Conservation (phyloP, 2,888 invertebrate genomes). For the Nesidiocoris tenuis region DNA sequence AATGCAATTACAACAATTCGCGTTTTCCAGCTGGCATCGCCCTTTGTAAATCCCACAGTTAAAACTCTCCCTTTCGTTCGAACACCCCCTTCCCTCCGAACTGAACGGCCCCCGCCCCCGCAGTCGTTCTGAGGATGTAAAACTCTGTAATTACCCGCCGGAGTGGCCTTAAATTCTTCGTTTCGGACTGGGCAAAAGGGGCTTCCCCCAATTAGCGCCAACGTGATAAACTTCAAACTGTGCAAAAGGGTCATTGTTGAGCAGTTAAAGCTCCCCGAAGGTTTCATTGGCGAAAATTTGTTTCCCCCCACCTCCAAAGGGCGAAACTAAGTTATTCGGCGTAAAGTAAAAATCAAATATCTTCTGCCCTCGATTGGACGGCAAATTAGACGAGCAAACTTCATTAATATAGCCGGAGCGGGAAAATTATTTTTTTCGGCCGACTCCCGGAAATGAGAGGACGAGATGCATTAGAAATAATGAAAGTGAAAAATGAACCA, state of each 20-base stretch:
- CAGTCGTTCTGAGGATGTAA: not conserved
- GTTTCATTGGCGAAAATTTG: not conserved
- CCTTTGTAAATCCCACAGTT: not conserved
- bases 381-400: no score
- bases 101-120: not conserved
- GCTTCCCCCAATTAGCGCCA: not conserved
- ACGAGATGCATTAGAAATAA: no score
- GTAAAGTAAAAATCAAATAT: not conserved
- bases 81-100: not conserved
- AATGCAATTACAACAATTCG: no score
- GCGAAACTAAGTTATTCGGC: not conserved
- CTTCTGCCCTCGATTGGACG: no score
- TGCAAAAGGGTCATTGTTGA: not conserved
- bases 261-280: not conserved
- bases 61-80: not conserved
- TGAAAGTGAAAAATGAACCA: no score
- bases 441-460: no score
- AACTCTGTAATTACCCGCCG: not conserved
- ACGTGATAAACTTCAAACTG: not conserved
- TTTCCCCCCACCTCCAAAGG: not conserved
- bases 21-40: no score
- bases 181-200: not conserved
- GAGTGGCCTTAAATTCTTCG: not conserved
- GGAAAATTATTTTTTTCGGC: no score
- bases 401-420: no score